Conservation (phyloP, 2,888 invertebrate genomes). For the Conomelus anceps region DNA sequence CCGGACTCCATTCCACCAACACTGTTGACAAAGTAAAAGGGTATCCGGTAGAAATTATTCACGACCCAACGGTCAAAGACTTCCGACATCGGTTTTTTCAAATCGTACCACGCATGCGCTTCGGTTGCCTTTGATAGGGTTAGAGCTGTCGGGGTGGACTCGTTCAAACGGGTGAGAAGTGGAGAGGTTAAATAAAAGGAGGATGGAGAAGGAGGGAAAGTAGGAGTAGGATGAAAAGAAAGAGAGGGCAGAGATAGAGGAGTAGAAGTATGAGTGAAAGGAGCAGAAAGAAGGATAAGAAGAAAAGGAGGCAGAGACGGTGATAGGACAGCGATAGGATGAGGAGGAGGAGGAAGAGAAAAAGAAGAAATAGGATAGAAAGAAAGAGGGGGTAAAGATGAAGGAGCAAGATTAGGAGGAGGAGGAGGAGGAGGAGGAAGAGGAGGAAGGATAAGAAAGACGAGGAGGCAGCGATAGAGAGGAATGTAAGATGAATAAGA, state of each 20-base stretch:
- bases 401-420: background rate
- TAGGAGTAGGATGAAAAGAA: too few relatives aligned
- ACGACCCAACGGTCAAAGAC: background rate
- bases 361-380: background rate
- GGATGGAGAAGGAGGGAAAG: too few relatives aligned
- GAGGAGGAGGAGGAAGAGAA: background rate
- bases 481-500: background rate
- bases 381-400: background rate
- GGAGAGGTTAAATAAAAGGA: too few relatives aligned
- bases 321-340: background rate
- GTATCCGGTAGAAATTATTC: background rate
- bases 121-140: too few relatives aligned
- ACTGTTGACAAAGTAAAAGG: background rate
- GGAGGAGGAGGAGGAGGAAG: background rate
- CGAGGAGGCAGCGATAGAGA: background rate
- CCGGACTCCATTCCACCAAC: background rate
- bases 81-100: background rate
- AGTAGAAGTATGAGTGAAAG: too few relatives aligned
- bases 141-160: too few relatives aligned
- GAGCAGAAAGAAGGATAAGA: background rate
- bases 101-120: background rate
- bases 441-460: background rate
- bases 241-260: too few relatives aligned
- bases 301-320: background rate
- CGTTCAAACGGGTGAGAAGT: too few relatives aligned